Conservation (phyloP, 2,113 vertebrate species). For the Dendrocopos noguchii region DNA sequence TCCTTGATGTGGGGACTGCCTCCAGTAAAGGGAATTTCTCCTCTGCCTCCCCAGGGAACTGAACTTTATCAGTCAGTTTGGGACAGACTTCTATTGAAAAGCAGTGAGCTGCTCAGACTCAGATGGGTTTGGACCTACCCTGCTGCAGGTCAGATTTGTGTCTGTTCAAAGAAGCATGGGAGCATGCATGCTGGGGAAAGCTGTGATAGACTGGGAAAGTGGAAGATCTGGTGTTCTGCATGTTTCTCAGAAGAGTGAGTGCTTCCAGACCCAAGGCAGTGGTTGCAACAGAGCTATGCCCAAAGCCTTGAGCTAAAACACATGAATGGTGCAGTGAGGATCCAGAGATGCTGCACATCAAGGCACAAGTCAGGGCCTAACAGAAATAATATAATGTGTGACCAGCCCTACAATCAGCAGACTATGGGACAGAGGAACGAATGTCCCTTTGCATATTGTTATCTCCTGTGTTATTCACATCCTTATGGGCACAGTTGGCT, state of each 20-base stretch:
- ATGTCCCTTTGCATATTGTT: neutral
- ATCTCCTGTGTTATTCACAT: neutral
- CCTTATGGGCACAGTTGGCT: neutral
- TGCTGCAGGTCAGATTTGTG: neutral
- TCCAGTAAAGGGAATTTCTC: neutral
- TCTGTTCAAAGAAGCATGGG: neutral
- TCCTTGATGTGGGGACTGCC: neutral
- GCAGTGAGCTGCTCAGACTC: neutral
- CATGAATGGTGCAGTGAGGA: neutral
- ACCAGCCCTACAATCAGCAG: neutral
- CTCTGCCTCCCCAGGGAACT: neutral
- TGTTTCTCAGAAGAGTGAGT: neutral
- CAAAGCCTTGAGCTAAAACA: neutral
- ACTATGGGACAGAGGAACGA: neutral
- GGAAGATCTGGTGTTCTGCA: neutral
- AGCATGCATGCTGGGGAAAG: rapidly evolving
- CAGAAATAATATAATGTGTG: neutral
- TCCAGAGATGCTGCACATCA: neutral
- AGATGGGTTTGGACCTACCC: neutral
- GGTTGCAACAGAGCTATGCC: neutral
- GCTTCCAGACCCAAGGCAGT: neutral
- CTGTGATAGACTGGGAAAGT: neutral
- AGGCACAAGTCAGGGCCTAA: neutral
- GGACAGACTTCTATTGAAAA: neutral
- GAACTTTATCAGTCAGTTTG: neutral